These are phyloP conservation scores for Scaptomyza tumidula DNA, from an alignment of 2,888 invertebrate genomes.

Conservation along the genomic window DNA sequence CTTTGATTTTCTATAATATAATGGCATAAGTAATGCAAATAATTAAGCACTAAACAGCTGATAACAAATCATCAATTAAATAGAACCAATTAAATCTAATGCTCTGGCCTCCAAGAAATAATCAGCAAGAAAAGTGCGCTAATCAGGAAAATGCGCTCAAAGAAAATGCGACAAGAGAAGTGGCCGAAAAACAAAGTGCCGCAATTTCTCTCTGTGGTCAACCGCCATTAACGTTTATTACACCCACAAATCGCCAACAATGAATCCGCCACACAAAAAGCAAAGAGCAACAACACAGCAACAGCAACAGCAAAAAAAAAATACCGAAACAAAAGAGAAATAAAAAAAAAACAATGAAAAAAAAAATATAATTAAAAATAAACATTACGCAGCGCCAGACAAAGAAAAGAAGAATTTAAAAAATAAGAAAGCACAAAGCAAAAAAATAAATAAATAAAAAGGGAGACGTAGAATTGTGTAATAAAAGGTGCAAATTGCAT, in stretches of 20 bases:
- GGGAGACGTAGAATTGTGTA: conserved; percentile 45
- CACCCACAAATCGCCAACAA: conserved; percentile 69
- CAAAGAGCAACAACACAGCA: conserved; percentile 71
- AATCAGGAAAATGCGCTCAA: conserved; percentile 49
- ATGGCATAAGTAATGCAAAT: conserved; percentile 55
- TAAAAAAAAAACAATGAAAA: conserved; percentile 39
- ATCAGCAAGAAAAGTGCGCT: conserved; percentile 48
- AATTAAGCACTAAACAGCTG: conserved; percentile 73
- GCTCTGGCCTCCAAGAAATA: conserved; percentile 32
- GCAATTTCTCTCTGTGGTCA: conserved; percentile 76
- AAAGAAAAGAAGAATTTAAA: conserved; percentile 18
- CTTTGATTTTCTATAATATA: conserved; percentile 7
- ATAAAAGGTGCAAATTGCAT: conserved; percentile 77
- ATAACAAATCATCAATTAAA: conserved; percentile 77
- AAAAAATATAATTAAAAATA: conserved; percentile 75
- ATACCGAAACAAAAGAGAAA: conserved; percentile 24
- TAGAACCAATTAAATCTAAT: conserved; percentile 70
- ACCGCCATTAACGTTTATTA: conserved; percentile 78
- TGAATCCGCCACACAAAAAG: conserved; percentile 60
- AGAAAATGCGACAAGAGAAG: conserved; percentile 47
- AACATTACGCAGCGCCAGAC: conserved; percentile 70
- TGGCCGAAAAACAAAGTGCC: conserved; percentile 61
- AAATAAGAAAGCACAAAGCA: neutral
- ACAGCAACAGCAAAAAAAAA: neutral
- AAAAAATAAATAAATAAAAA: conserved; percentile 21